Evolutionary conservation across 2,888 invertebrate species (phyloP), one percentile per base, ranked within the genome.

Genomic region (Elmis aenea): DNA sequence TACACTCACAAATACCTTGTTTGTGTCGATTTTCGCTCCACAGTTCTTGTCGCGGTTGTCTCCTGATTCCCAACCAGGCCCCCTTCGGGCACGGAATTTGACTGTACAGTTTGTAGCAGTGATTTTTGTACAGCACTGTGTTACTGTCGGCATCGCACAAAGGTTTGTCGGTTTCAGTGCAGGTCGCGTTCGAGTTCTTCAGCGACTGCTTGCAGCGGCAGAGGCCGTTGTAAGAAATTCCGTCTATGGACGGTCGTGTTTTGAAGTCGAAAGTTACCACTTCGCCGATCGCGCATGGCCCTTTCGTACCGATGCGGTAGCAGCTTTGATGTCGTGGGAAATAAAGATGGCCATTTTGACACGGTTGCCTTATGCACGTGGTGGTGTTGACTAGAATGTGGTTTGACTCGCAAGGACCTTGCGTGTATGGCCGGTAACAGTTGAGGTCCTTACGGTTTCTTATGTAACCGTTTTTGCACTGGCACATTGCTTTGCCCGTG

Each of bases 181-280:
- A 54, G 5, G 42, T 39, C 12, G 33, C 30, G 13, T 45, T 51
- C 59, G 52, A 35, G 60, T 58, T 22, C 8, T 18, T 8, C 52
- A 59, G 47, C 6, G 27, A 41, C 42, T 56, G 42, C 23, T 53
- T 58, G 56, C 89, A 89, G 5, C 81, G 82, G 54, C 90, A 90
- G 27, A 85, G 76, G 0, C 89, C 90, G 51, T 86, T 85, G 62
- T 86, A 87, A 26, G 86, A 85, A 25, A 88, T 75, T 0, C 88
- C 89, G 54, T 88, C 87, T 2, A 87, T 58, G 0, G 86, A 85
- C 0, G 86, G 85, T 1, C 85, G 68, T 0, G 83, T 80, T 11
- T 80, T 81, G 55, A 86, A 83, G 67, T 90, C 89, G 61, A 86
- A 90, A 0, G 87, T 78, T 2, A 90, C 81, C 5, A 88, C 77